These are phyloP conservation scores for Belonocnema kinseyi DNA, from an alignment of 1,140 invertebrate species.

Conservation along the genomic window DNA sequence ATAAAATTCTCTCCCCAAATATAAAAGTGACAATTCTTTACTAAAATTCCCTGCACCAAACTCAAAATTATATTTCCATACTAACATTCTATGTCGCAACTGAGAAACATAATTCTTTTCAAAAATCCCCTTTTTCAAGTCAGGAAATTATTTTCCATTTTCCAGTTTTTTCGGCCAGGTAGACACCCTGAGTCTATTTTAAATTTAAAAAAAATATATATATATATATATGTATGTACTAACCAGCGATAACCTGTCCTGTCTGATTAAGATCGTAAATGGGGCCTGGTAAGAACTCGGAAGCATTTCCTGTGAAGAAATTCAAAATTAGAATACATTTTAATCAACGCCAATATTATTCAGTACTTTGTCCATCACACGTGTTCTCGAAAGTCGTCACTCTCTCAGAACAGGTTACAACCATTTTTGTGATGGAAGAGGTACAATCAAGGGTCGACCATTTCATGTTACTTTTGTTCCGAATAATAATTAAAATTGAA, in stretches of 20 bases:
- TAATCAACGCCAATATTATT: slow-evolving; percentile 37
- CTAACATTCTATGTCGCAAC: too few relatives aligned
- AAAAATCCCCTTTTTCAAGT: too few relatives aligned
- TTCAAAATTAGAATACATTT: slow-evolving; percentile 58
- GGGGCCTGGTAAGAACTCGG: slow-evolving; percentile 75
- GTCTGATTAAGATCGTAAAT: slow-evolving; percentile 90
- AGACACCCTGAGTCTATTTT: too few relatives aligned
- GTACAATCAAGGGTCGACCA: slow-evolving; percentile 40
- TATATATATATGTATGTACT: slow-evolving; percentile 59
- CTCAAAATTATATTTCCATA: too few relatives aligned
- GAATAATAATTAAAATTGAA: slow-evolving; percentile 14
- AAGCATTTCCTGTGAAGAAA: slow-evolving; percentile 72
- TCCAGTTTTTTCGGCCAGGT: too few relatives aligned
- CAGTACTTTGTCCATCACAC: slow-evolving; percentile 62
- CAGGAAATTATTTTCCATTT: too few relatives aligned
- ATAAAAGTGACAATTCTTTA: too few relatives aligned
- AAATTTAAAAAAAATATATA: slow-evolving; percentile 23
- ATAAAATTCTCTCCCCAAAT: too few relatives aligned
- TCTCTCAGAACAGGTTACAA: not conserved
- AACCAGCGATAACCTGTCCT: slow-evolving; percentile 90
- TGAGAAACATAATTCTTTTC: too few relatives aligned
- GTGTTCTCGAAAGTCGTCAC: not conserved
- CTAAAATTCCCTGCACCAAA: too few relatives aligned
- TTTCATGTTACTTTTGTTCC: not conserved
- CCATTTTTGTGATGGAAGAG: slow-evolving; percentile 42